Evolutionary conservation across 2,797 vertebrate species (phyloP), one percentile per base, ranked within the genome.

Genomic region (Cyprinella venusta): DNA sequence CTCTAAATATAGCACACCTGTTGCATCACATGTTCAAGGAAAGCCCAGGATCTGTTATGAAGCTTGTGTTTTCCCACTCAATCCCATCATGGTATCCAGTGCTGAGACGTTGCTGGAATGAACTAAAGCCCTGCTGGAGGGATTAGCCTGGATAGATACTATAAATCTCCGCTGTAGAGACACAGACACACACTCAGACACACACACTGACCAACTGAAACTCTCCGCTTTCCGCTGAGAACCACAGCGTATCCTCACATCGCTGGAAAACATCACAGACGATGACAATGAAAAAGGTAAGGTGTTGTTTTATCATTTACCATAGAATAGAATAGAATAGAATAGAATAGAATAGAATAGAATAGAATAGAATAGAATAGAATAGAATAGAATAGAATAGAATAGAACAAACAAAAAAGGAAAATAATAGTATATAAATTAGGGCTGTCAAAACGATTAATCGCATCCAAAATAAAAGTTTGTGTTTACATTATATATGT

Each of bases 261-360:
- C 50, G 74, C 24, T 54, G 76, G 12, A n/a, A 70, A 70, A 10
- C 77, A 76, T 21, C 8, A 61, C 8, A 64, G 19, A 76, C 90
- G 61, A 95, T 95, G 94, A 92, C 94, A 70, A 93, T 94, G 86
- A 92, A 83, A 87, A 94, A 94, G 93, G 94, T 95, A 93, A 36
- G 61, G 12, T 15, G 33, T 70, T 6, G 21, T 38, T 71, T 38
- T 21, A 45, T 72, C 6, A 52, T 1, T n/a, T 12, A 45, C 12
- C 74, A 1, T 10, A 63, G 59, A 61, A 26, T 26, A 26, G 5
- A 61, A 61, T 3, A 61, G 8, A 38, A 19, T 16, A 48, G 13
- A 48, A 16, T 48, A 16, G 8, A 69, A 24, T 4, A 69, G 12
- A 42, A n/a, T 2, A 45, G 42, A 45, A 10, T 10, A 12, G 40